phyloP scores from a whole-genome alignment of 2,888 invertebrate genomes.

The Empis stercorea region DNA sequence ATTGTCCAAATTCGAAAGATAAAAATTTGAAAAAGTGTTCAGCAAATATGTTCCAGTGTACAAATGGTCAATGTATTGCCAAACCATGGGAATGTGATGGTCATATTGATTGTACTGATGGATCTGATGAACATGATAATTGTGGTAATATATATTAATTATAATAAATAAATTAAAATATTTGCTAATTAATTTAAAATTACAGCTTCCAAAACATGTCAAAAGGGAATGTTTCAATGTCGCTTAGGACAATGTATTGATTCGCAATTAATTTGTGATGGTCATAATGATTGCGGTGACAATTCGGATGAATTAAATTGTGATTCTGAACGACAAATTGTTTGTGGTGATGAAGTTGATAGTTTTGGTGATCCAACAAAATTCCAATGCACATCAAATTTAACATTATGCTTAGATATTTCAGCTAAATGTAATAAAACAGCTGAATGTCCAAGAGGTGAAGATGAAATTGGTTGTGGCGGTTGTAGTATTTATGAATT shows the following conservation, averaged over 20 bases:
- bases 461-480: slow-evolving; percentile 53
- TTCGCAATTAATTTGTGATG: slow-evolving; percentile 41
- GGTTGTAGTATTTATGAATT: slow-evolving; percentile 47
- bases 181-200: not conserved
- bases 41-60: slow-evolving; percentile 46
- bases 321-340: slow-evolving; percentile 17
- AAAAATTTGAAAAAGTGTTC: slow-evolving; percentile 27
- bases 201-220: slow-evolving; percentile 15
- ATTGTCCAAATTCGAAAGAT: slow-evolving; percentile 26
- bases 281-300: slow-evolving; percentile 45
- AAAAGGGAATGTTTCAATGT: slow-evolving; percentile 31
- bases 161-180: too few species aligned
- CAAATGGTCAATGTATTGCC: slow-evolving; percentile 55
- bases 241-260: slow-evolving; percentile 45
- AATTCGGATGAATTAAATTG: slow-evolving; percentile 42
- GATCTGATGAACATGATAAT: slow-evolving; percentile 56
- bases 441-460: slow-evolving; percentile 55
- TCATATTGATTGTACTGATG: slow-evolving; percentile 60
- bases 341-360: slow-evolving; percentile 34
- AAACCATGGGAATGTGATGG: slow-evolving; percentile 57
- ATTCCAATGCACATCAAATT: slow-evolving; percentile 28
- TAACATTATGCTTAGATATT: slow-evolving; percentile 24
- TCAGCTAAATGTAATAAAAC: slow-evolving; percentile 47
- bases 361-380: slow-evolving; percentile 16
- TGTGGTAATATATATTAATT: too few species aligned